Percentiles rank a stretch among this genome's conserved stretches.
Evolutionary conservation across 2,797 vertebrate genomes (phyloP).

Genomic region (Acanthopagrus latus): DNA sequence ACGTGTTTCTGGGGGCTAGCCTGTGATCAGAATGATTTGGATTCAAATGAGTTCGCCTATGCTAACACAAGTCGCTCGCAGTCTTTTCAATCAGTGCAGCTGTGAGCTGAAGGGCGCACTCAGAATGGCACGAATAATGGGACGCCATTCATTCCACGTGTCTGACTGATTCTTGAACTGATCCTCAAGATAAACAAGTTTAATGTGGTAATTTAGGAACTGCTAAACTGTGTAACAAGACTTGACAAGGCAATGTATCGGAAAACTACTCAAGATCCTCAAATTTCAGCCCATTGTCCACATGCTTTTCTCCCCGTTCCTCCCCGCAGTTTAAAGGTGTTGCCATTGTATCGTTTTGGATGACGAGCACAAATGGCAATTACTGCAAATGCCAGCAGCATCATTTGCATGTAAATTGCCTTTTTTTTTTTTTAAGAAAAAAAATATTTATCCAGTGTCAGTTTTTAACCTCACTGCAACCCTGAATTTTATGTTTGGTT

Average conservation of each 20-base stretch:
- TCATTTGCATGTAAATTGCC: constrained; percentile 83
- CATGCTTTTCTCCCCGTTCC: constrained; percentile 5
- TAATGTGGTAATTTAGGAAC: constrained; percentile 43
- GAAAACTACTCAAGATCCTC: constrained; percentile 23
- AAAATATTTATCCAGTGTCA: constrained; percentile 62
- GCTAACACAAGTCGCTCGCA: constrained; percentile 20
- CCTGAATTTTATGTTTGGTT: constrained; percentile 56
- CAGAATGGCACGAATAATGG: constrained; percentile 47
- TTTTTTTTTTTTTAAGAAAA: constrained; percentile 55
- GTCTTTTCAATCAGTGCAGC: constrained; percentile 61
- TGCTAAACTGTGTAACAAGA: constrained; percentile 20
- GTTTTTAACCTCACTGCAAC: constrained; percentile 53
- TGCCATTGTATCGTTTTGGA: constrained; percentile 55
- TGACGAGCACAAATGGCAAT: constrained; percentile 68
- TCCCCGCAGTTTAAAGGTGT: constrained; percentile 54
- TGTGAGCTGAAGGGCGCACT: constrained; percentile 58
- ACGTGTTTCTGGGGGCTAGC: constrained; percentile 38
- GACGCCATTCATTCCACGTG: constrained; percentile 23
- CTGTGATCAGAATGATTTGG: constrained; percentile 63
- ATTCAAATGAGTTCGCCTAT: constrained; percentile 55
- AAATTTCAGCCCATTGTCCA: constrained; percentile 31
- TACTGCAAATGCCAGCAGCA: constrained; percentile 72
- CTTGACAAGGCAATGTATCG: constrained; percentile 25
- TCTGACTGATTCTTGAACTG: constrained; percentile 30
- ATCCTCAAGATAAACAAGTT: constrained; percentile 51